Base-by-base conservation (phyloP, 2,113 vertebrate genomes). In the Erythrocercus mccallii region DNA sequence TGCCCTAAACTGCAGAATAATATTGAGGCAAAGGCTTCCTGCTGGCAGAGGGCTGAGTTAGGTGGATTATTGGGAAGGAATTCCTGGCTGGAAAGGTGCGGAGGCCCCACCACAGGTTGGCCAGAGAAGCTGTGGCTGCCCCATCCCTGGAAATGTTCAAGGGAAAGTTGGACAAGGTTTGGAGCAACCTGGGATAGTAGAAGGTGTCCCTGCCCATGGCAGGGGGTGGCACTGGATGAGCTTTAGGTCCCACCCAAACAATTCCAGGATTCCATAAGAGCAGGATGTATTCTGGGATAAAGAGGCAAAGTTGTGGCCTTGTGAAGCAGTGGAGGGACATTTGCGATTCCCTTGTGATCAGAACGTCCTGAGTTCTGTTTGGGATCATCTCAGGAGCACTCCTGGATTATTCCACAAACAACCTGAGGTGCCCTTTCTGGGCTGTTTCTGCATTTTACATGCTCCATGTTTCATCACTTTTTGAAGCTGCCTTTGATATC, bases 101-200 rank as follows among this genome's bases (percentile, higher is more conserved):
- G 0, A 72, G 21, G 35, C 14, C 3, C 51, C 73, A 51, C 51
- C 12, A 42, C 8, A 28, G 44, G 14, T 0, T 73, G 8, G 7
- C 37, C 68, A 81, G 51, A 58, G 44, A 3, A 66, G 68, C 51
- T 65, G 27, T 44, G 68, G 33, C 50, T 73, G 68, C 19, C 37
- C 18, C 27, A 65, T 66, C 51, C 60, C 37, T 53, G 69, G 69
- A 0, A 58, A 6, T 51, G 28, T 8, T 0, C 69, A 51, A 58
- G 19, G 33, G 3, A 6, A 58, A 3, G 37, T 1, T 58, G 53
- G 27, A 42, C 7, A 25, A 7, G 7, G 44, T 22, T 58, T 44
- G 68, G 44, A 73, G 15, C 51, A 44, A 0, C 23, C 37, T 44
- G 68, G 60, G 6, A 11, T 0, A 14, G 60, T 33, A 3, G 21